Evolutionary conservation across 2,797 vertebrate genomes (phyloP), one percentile per base, ranked within the genome.

Genomic region (Coranthus polyacanthus): DNA sequence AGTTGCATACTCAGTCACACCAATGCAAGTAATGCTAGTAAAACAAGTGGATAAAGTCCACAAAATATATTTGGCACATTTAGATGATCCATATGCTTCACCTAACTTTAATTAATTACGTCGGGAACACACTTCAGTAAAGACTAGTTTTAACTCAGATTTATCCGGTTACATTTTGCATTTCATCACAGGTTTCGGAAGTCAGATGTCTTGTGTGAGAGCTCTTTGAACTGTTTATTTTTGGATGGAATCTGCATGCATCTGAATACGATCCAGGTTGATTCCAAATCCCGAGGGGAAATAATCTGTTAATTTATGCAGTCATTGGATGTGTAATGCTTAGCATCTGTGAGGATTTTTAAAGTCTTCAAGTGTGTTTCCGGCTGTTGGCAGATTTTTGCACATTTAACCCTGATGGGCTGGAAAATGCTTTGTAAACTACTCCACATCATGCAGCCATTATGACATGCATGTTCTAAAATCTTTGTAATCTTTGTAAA

Each of bases 381-480:
- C 13, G 9, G 47, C 72, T 84, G 29, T 63, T 61, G 65, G 78
- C 70, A 84, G 61, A 70, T 69, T 81, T 56, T 68, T 68, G 45
- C 54, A 76, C 20, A 54, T 73, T 37, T n/a, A 65, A 75, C 64
- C 59, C 57, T 52, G 58, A 66, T 38, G 70, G 68, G 42, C 21
- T 24, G 67, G 32, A 75, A 44, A 68, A 81, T 75, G 62, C 72
- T 82, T 78, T 74, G 82, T 81, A 86, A 92, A 88, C 72, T 52
- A 87, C 79, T 71, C 65, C 65, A 88, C 72, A 77, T 90, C 91
- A 93, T 92, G 93, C 93, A 92, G 89, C 84, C 88, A 26, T 85
- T 80, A 84, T 8, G 87, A 93, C 92, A 93, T 93, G 92, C 91
- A 92, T 85, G 90, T 79, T 82, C 77, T 78, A 58, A 79, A 86